Evolutionary conservation across 2,888 invertebrate genomes (phyloP).

Genomic region (Ochlodes sylvanus): DNA sequence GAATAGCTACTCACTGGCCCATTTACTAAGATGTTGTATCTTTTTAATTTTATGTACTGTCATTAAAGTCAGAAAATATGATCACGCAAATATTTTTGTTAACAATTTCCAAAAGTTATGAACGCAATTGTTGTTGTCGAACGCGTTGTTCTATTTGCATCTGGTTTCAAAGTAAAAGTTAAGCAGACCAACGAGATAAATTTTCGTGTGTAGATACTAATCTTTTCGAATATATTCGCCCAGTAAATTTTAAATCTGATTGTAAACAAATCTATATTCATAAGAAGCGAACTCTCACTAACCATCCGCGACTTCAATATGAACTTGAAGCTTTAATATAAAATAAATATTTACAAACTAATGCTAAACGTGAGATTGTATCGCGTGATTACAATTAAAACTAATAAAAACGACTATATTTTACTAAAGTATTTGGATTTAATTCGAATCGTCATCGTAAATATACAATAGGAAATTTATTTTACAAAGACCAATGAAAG

Average conservation of each 20-base stretch:
- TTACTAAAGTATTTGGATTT: constrained; percentile 73
- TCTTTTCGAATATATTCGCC: constrained; percentile 19
- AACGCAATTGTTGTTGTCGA: no score
- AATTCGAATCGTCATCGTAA: constrained; percentile 53
- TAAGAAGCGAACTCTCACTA: constrained; percentile 45
- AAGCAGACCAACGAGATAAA: not conserved
- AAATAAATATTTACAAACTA: constrained; percentile 50
- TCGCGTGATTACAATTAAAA: constrained; percentile 57
- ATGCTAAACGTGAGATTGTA: constrained; percentile 55
- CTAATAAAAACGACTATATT: constrained; percentile 62
- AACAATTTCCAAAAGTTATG: no score
- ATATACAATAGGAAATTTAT: constrained; percentile 61
- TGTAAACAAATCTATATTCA: constrained; percentile 32
- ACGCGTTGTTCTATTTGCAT: no score
- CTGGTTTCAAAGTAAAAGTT: no score
- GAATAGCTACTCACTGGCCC: no score
- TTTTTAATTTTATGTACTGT: no score
- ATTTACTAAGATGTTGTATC: no score
- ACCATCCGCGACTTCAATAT: constrained; percentile 46
- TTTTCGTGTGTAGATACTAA: constrained; percentile 40
- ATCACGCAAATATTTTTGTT: no score
- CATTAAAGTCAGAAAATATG: no score
- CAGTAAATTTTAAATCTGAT: not conserved
- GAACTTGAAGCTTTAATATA: constrained; percentile 52
- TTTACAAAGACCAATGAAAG: constrained; percentile 69